Base-by-base conservation (phyloP, 2,113 vertebrate genomes). In the Nicator chloris region DNA sequence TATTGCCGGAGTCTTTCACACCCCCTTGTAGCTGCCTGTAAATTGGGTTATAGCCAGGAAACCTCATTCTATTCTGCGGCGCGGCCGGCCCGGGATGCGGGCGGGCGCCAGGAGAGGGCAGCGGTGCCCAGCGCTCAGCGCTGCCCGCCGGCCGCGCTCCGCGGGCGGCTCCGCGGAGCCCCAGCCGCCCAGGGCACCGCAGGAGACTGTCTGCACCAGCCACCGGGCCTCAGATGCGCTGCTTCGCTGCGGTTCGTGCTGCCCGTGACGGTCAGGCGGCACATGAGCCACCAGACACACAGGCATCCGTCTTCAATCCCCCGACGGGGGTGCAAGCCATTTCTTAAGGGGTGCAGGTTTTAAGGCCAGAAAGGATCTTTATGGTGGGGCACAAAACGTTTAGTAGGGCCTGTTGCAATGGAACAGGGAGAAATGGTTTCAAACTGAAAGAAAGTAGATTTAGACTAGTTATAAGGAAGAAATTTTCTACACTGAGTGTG, bases 51-150 rank as follows among this genome's bases (percentile, higher is more conserved):
- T 17, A 33, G 8, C 17, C 60, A 4, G 27, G 27, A 45, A 59
- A 13, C 9, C 18, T 12, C 20, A 2, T 2, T 7, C 31, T 5
- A 1, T 7, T 5, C 17, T 0, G 24, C 47, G 1, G 3, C 6
- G 27, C 0, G 15, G 2, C n/a, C n/a, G 27, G 3, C 68, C 35
- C 35, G 1, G 33, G 20, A 28, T 0, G 51, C 95, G 6, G 13
- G 26, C 2, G 4, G 61, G 69, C 53, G 73, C 96, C 96, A 53
- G 93, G 56, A 96, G 96, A 93, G 93, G 93, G 95, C 96, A 85
- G 96, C 88, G 87, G 42, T 54, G 91, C 93, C 86, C 89, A 6
- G 72, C 17, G 23, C 31, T 79, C 42, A 2, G 69, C 57, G 4
- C 2, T 28, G 45, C 39, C 39, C 47, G 11, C 53, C 15, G 2